Evolutionary conservation across 2,888 invertebrate genomes (phyloP).

Genomic region (Cecidostiba fungosa): DNA sequence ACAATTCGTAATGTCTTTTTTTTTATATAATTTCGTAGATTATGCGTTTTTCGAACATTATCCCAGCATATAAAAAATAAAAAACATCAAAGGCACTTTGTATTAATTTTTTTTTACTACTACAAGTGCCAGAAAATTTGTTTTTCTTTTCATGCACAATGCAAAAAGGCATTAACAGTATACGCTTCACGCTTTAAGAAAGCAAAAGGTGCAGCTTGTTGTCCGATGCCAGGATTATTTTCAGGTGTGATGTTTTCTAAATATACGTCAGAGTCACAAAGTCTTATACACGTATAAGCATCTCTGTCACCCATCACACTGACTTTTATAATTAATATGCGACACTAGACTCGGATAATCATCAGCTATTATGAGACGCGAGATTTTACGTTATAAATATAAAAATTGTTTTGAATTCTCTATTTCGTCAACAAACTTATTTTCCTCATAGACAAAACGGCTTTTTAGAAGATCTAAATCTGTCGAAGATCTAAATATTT

Average conservation of each 20-base stretch:
- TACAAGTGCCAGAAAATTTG: slow-evolving; percentile 64
- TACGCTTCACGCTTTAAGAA: slow-evolving; percentile 36
- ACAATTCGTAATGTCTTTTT: slow-evolving; percentile 25
- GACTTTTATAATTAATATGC: slow-evolving; percentile 56
- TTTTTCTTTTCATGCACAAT: slow-evolving; percentile 67
- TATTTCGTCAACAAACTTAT: slow-evolving; percentile 57
- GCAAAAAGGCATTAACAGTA: slow-evolving; percentile 32
- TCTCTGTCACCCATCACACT: slow-evolving; percentile 48
- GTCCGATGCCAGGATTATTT: slow-evolving; percentile 64
- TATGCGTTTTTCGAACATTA: slow-evolving; percentile 41
- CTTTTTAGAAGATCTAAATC: slow-evolving; percentile 52
- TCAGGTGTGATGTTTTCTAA: slow-evolving; percentile 68
- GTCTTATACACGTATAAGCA: slow-evolving; percentile 43
- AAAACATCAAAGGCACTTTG: slow-evolving; percentile 50
- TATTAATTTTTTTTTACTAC: slow-evolving; percentile 39
- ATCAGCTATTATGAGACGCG: slow-evolving; percentile 42
- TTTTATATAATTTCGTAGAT: slow-evolving; percentile 34
- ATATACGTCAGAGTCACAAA: slow-evolving; percentile 61
- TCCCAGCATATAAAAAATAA: slow-evolving; percentile 59
- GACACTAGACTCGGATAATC: slow-evolving; percentile 40
- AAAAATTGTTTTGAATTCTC: slow-evolving; percentile 56
- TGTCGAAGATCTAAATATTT: slow-evolving; percentile 26
- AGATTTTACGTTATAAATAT: slow-evolving; percentile 52
- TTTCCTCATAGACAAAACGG: slow-evolving; percentile 43
- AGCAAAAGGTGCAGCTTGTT: slow-evolving; percentile 50